These are phyloP conservation scores for Sebastes paucispinis DNA, from an alignment of 2,797 vertebrate genomes.

Conservation along the genomic window DNA sequence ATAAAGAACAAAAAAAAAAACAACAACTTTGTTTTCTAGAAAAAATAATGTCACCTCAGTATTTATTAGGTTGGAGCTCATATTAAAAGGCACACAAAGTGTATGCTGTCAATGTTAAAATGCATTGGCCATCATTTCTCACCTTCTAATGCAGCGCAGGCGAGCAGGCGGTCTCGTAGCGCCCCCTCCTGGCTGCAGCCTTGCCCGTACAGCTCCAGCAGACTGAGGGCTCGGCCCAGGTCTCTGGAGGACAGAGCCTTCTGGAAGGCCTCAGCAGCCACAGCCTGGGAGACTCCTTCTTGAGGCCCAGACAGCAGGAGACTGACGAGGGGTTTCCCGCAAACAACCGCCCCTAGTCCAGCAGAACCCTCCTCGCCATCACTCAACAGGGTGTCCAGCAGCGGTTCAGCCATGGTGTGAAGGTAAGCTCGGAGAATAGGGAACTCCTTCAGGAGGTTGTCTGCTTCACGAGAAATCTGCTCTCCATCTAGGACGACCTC, in stretches of 20 bases:
- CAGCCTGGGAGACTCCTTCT: conserved; percentile 76
- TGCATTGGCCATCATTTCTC: conserved; percentile 24
- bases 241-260: conserved; percentile 83
- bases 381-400: conserved; percentile 63
- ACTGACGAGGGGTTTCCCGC: conserved; percentile 81
- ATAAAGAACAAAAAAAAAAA: no score
- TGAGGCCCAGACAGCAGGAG: conserved; percentile 89
- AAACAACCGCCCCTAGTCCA: conserved; percentile 79
- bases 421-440: conserved; percentile 86
- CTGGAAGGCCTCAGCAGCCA: conserved; percentile 86
- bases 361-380: conserved; percentile 61
- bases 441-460: conserved; percentile 87
- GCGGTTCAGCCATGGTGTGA: conserved; percentile 83
- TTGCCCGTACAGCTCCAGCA: conserved; percentile 87
- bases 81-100: neutral
- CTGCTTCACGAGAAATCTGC: conserved; percentile 88
- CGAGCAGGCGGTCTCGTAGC: conserved; percentile 88
- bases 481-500: conserved; percentile 87
- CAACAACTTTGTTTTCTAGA: neutral
- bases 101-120: neutral
- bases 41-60: neutral
- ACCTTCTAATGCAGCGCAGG: conserved; percentile 89
- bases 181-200: conserved; percentile 79
- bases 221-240: conserved; percentile 83
- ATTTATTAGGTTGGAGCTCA: neutral